phyloP scores from a whole-genome alignment of 37 sponge, comb jelly and placozoan genomes.

The Chondrosia reniformis region DNA sequence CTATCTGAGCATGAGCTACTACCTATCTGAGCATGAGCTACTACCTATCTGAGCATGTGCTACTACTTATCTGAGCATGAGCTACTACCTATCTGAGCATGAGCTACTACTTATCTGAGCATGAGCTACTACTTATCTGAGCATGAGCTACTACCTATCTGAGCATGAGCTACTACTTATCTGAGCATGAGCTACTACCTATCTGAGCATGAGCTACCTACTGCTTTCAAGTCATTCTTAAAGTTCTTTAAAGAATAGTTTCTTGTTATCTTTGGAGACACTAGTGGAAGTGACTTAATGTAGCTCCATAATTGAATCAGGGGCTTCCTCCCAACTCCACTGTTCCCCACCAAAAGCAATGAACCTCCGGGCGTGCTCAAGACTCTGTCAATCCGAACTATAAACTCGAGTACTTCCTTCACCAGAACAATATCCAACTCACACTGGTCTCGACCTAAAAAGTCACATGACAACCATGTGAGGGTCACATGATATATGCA shows the following conservation, averaged over 20 bases:
- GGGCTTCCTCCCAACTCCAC: slow-evolving; percentile 92
- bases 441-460: slow-evolving; percentile 62
- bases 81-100: background rate
- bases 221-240: slow-evolving; percentile 81
- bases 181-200: background rate
- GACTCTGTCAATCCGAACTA: slow-evolving; percentile 82
- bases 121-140: background rate
- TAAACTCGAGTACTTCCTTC: slow-evolving; percentile 85
- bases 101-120: background rate
- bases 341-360: slow-evolving; percentile 86
- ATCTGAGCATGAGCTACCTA: slow-evolving; percentile 14
- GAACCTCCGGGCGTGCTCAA: slow-evolving; percentile 90
- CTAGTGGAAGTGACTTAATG: slow-evolving; percentile 71
- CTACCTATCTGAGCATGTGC: background rate
- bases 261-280: slow-evolving; percentile 84
- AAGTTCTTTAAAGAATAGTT: slow-evolving; percentile 85
- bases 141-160: background rate
- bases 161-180: background rate
- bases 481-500: too few relatives aligned
- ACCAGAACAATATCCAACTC: slow-evolving; percentile 77
- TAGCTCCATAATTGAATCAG: slow-evolving; percentile 79
- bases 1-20: background rate
- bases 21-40: too few relatives aligned
- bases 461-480: too few relatives aligned
- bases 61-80: background rate